Base-by-base conservation (phyloP, 2,797 vertebrate genomes). In the Lates japonicus region DNA sequence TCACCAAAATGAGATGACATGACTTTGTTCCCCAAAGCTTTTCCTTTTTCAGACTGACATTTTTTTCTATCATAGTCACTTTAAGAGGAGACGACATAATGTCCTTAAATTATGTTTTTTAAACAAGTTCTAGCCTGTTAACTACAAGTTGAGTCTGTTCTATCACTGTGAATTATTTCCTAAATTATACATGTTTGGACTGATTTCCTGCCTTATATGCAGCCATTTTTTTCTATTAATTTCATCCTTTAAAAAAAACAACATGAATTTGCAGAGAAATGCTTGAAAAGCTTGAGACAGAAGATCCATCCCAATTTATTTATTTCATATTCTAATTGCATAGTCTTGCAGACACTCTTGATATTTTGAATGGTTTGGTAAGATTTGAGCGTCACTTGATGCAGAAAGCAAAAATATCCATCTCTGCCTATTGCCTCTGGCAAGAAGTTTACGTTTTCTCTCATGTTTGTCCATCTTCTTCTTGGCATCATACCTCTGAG, bases 11-110 rank as follows among this genome's bases (percentile, higher is more conserved):
- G 7, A 83, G 52, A 83, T 68, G 52, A 59, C 31, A 57, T 60
- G 84, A 84, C 75, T 64, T 69, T 60, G 37, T 80, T 86, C 42
- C 49, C n/a, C 16, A 41, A 59, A 82, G 57, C 39, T 41, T 61
- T 78, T 66, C 29, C 39, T 66, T 61, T 67, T 79, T 46, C 19
- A 59, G 25, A 46, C 22, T 6, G 29, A n/a, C 16, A 31, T 33
- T 78, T 66, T 20, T 51, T 19, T 44, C 31, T 19, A 8, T 68
- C 14, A 16, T 2, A 20, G 17, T 19, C 10, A 39, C 13, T 71
- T 76, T 17, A 14, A 22, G 19, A 55, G 31, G 63, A 54, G 42
- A 3, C 44, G 22, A 49, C 41, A 41, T 41, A 7, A 6, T 20
- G 37, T 72, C 31, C 17, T 0, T 48, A 29, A 35, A 20, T 35